A percentile compares a stretch with the other conserved stretches of the same genome.
phyloP scores from a whole-genome alignment of 2,888 invertebrate species.

The Imbricaverruca yamaguchii region DNA sequence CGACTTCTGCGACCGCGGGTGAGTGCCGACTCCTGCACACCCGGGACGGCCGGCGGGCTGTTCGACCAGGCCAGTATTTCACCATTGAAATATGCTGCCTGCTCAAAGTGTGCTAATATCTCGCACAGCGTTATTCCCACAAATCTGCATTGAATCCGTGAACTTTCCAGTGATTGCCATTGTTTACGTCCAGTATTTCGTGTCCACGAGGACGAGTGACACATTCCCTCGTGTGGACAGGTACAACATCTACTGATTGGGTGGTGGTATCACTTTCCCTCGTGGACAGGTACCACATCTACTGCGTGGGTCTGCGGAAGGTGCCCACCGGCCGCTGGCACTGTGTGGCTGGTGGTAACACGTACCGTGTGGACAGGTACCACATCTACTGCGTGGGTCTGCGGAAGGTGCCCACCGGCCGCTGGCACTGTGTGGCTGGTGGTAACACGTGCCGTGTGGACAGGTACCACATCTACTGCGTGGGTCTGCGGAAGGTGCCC shows the following conservation, averaged over 20 bases:
- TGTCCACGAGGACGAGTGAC: too few species aligned
- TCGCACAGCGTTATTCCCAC: too few species aligned
- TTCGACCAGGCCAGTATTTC: too few species aligned
- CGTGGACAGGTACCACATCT: conserved; percentile 63
- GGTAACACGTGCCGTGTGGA: conserved; percentile 37
- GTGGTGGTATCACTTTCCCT: conserved; percentile 42
- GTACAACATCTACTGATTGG: conserved; percentile 85
- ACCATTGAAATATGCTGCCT: too few species aligned
- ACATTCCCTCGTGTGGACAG: conserved; percentile 36
- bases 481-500: conserved; percentile 69
- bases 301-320: conserved; percentile 71
- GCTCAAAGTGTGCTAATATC: too few species aligned
- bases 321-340: conserved; percentile 86
- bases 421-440: conserved; percentile 78
- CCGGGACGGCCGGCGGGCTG: too few species aligned
- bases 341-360: conserved; percentile 58
- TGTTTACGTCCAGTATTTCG: too few species aligned
- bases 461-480: conserved; percentile 81
- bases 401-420: conserved; percentile 67
- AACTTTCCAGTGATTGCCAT: too few species aligned
- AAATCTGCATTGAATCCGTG: too few species aligned
- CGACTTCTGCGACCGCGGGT: conserved; percentile 86
- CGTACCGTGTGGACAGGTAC: conserved; percentile 46
- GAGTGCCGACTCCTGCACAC: conserved; percentile 31
- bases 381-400: conserved; percentile 86